Evolutionary conservation across 1,140 invertebrate genomes (phyloP).

Genomic region (Popillia japonica): DNA sequence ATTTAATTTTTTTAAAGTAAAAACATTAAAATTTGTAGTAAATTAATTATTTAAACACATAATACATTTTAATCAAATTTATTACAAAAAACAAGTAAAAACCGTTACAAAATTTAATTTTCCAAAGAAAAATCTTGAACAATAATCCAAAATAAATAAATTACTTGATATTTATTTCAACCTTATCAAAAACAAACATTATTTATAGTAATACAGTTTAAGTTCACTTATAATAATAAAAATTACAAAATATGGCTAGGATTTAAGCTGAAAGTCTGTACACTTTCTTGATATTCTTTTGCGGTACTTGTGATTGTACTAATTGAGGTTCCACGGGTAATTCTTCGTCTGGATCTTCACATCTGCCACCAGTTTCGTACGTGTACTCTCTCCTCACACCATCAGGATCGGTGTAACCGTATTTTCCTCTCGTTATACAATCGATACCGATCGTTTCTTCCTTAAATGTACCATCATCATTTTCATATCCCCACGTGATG

Average conservation of each 20-base stretch:
- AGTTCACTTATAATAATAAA: too few species aligned
- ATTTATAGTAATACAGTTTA: background rate
- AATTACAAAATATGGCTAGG: constrained; percentile 10
- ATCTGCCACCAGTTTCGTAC: constrained; percentile 57
- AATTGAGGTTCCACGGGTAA: background rate
- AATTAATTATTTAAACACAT: too few species aligned
- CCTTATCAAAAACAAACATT: background rate
- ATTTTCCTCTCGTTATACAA: constrained; percentile 82
- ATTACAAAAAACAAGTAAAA: background rate
- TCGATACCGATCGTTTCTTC: constrained; percentile 83
- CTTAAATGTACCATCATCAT: constrained; percentile 81
- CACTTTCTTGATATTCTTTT: constrained; percentile 16
- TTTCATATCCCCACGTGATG: constrained; percentile 87
- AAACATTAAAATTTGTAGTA: too few species aligned
- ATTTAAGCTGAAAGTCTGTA: constrained; percentile 32
- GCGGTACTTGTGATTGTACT: constrained; percentile 1
- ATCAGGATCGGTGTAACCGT: constrained; percentile 84
- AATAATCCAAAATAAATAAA: too few species aligned
- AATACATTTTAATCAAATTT: too few species aligned
- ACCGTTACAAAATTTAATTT: background rate
- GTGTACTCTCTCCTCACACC: constrained; percentile 62
- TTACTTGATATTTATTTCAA: too few species aligned
- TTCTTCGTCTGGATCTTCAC: constrained; percentile 54
- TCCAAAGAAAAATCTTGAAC: too few species aligned
- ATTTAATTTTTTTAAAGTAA: too few species aligned